Conservation (phyloP, 2,113 vertebrate genomes). For the Colius striatus region DNA sequence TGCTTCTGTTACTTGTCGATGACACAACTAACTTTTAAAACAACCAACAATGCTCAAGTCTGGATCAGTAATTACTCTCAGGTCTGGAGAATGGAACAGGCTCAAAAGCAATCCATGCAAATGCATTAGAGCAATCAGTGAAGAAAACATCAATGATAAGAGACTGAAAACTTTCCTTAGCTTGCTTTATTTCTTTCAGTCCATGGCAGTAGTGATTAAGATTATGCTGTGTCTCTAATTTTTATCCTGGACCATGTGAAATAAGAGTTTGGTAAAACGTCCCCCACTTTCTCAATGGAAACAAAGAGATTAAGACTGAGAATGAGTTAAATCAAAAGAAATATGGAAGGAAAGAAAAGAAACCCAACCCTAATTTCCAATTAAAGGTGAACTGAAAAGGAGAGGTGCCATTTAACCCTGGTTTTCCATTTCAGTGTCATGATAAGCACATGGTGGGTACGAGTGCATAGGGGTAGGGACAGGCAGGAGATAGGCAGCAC, state of each 20-base stretch:
- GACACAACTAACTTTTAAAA: background rate
- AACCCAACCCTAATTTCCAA: background rate
- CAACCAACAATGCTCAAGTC: accelerated
- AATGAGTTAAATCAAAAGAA: background rate
- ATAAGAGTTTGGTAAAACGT: background rate
- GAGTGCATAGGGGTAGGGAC: background rate
- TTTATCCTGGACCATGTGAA: background rate
- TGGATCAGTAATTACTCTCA: background rate
- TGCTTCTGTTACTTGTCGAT: background rate
- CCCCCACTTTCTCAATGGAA: background rate
- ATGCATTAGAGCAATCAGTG: background rate
- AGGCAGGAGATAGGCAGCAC: background rate
- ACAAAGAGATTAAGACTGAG: background rate
- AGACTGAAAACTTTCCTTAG: background rate
- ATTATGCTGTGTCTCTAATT: background rate
- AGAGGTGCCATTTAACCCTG: background rate
- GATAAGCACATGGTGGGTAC: accelerated
- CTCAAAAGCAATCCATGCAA: background rate
- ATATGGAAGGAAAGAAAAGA: background rate
- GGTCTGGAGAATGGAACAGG: background rate
- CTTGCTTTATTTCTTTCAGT: background rate
- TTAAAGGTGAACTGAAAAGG: background rate
- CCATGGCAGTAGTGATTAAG: background rate
- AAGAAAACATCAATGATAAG: background rate
- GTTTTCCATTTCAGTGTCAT: background rate